These are phyloP conservation scores for Pangasius djambal DNA, from an alignment of 2,797 vertebrate species.

Conservation along the genomic window DNA sequence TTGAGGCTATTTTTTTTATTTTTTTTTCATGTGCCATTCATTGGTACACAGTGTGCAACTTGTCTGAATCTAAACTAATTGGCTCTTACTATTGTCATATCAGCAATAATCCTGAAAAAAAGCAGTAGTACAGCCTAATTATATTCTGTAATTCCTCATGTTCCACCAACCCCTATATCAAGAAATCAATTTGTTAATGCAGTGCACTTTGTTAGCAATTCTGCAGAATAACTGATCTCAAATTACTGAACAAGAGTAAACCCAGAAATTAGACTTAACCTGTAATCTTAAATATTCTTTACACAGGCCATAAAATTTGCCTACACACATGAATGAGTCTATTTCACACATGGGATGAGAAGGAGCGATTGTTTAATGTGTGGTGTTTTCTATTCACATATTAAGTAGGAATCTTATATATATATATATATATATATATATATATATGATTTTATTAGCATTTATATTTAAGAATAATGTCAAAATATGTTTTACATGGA, in stretches of 20 bases:
- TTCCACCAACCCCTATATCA: not conserved
- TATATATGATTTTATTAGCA: not conserved
- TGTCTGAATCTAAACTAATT: conserved; percentile 52
- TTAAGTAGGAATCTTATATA: not conserved
- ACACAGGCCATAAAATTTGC: conserved; percentile 5
- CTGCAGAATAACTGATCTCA: not conserved
- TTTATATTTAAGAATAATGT: not conserved
- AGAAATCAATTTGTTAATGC: not conserved
- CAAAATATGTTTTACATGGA: not conserved
- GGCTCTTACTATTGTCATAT: conserved; percentile 52
- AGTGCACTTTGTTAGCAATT: not conserved
- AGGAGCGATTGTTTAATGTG: not conserved
- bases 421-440: not conserved
- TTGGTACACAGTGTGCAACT: conserved; percentile 28
- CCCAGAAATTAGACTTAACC: not conserved
- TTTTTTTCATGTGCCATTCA: conserved; percentile 32
- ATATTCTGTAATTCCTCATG: conserved; percentile 22
- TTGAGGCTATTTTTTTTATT: conserved; percentile 22
- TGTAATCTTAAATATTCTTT: conserved; percentile 11
- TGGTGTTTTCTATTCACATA: not conserved
- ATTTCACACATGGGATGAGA: conserved; percentile 24
- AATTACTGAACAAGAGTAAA: not conserved
- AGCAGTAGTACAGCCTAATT: conserved; percentile 39
- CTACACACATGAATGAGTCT: conserved; percentile 13
- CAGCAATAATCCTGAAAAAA: conserved; percentile 28